These are phyloP conservation scores for Drosophila bocki DNA, from an alignment of 1,140 invertebrate species.

Conservation along the genomic window DNA sequence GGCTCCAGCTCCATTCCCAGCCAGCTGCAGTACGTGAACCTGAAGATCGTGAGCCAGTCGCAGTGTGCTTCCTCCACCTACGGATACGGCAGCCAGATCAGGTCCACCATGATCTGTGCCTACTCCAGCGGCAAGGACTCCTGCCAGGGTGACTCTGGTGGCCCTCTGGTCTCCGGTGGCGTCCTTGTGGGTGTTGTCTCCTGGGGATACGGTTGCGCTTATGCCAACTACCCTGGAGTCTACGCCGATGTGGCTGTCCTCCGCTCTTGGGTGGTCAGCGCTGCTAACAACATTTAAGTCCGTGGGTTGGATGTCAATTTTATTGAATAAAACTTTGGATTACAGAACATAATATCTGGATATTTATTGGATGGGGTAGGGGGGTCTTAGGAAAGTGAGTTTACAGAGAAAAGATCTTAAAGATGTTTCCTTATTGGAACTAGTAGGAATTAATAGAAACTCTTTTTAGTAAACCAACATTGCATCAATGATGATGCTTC, in stretches of 20 bases:
- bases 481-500: too few species aligned
- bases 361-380: neutral
- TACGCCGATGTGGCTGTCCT: slow-evolving; percentile 86
- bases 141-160: slow-evolving; percentile 85
- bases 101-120: slow-evolving; percentile 85
- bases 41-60: slow-evolving; percentile 59
- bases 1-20: slow-evolving; percentile 46
- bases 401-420: neutral
- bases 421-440: neutral
- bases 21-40: slow-evolving; percentile 65
- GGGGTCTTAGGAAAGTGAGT: neutral
- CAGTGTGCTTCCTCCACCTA: slow-evolving; percentile 50
- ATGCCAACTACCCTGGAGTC: slow-evolving; percentile 86
- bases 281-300: slow-evolving; percentile 40
- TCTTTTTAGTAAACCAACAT: neutral
- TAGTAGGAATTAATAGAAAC: neutral
- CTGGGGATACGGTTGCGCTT: slow-evolving; percentile 88
- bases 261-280: slow-evolving; percentile 55
- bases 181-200: slow-evolving; percentile 87
- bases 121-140: slow-evolving; percentile 66
- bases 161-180: slow-evolving; percentile 84
- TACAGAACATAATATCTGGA: neutral
- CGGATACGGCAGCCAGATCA: slow-evolving; percentile 60
- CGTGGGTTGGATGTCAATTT: neutral
- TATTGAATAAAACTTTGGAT: slow-evolving; percentile 9